Evolutionary conservation across 2,797 vertebrate species (phyloP).

Genomic region (Sus cebifrons): DNA sequence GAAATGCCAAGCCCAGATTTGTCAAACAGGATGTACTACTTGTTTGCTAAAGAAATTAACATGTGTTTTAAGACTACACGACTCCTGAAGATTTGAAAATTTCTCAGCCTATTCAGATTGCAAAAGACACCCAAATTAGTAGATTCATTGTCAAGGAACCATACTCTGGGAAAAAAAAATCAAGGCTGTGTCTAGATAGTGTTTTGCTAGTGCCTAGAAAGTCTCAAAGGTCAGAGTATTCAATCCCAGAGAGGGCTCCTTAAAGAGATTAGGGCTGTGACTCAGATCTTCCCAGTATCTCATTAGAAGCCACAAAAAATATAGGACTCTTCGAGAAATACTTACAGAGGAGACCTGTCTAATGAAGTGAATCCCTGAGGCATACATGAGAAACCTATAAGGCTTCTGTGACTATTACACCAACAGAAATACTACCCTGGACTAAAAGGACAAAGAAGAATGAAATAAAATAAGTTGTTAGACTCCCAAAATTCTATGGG

Average conservation of each 20-base stretch:
- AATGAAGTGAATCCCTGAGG: not conserved
- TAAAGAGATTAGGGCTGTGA: not conserved
- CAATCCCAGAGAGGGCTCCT: not conserved
- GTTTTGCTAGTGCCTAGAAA: not conserved
- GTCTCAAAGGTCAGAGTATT: not conserved
- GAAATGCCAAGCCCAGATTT: not conserved
- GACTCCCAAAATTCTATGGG: not conserved
- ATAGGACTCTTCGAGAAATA: not conserved
- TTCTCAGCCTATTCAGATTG: not conserved
- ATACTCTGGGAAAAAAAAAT: not conserved
- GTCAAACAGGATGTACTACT: not conserved
- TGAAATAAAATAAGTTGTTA: conserved; percentile 9
- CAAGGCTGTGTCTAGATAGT: not conserved
- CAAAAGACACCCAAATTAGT: not conserved
- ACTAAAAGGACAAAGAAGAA: not conserved
- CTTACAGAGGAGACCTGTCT: not conserved
- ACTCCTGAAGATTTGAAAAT: not conserved
- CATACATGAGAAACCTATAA: not conserved
- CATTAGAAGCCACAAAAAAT: not conserved
- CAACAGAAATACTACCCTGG: not conserved
- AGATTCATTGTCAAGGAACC: not conserved
- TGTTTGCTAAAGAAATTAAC: conserved; percentile 24
- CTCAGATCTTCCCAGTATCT: not conserved
- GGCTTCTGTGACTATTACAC: not conserved
- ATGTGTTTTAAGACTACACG: not conserved